Percentiles rank a stretch among this genome's conserved stretches.
Evolutionary conservation across 2,888 invertebrate genomes (phyloP).

Genomic region (Dryadula phaetusa): DNA sequence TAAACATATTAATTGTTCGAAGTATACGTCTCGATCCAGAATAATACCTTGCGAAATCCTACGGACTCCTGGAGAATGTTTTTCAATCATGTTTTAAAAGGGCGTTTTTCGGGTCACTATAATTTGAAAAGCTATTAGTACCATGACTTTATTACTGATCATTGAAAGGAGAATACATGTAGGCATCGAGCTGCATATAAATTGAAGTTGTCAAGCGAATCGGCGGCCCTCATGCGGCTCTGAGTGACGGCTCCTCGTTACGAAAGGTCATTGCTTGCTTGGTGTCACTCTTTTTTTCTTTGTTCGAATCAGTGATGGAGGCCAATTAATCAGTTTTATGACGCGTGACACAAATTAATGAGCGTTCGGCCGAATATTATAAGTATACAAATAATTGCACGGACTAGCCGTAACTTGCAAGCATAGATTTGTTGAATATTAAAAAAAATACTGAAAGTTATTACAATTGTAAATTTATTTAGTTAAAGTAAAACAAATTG

Average conservation of each 20-base stretch:
- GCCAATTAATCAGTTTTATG: slow-evolving; percentile 80
- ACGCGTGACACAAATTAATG: slow-evolving; percentile 76
- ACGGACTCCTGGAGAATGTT: slow-evolving; percentile 23
- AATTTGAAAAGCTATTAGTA: slow-evolving; percentile 49
- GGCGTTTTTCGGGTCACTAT: slow-evolving; percentile 30
- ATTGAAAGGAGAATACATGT: slow-evolving; percentile 56
- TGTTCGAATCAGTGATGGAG: slow-evolving; percentile 59
- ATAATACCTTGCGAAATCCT: slow-evolving; percentile 26
- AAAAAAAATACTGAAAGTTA: too few species aligned
- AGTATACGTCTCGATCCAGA: slow-evolving; percentile 38
- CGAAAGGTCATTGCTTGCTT: slow-evolving; percentile 72
- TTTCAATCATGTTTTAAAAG: slow-evolving; percentile 24
- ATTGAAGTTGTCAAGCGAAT: slow-evolving; percentile 70
- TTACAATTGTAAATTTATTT: too few species aligned
- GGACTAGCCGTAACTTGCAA: background rate
- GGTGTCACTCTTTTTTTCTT: slow-evolving; percentile 60
- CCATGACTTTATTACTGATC: slow-evolving; percentile 59
- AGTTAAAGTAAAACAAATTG: too few species aligned
- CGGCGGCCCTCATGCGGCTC: slow-evolving; percentile 50
- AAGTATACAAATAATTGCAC: slow-evolving; percentile 33
- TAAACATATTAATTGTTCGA: slow-evolving; percentile 45
- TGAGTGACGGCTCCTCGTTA: slow-evolving; percentile 79
- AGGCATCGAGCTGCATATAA: slow-evolving; percentile 69
- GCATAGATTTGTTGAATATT: too few species aligned
- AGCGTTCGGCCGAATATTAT: slow-evolving; percentile 48